Conservation (phyloP, 2,113 vertebrate genomes). For the Lepidothrix coronata region DNA sequence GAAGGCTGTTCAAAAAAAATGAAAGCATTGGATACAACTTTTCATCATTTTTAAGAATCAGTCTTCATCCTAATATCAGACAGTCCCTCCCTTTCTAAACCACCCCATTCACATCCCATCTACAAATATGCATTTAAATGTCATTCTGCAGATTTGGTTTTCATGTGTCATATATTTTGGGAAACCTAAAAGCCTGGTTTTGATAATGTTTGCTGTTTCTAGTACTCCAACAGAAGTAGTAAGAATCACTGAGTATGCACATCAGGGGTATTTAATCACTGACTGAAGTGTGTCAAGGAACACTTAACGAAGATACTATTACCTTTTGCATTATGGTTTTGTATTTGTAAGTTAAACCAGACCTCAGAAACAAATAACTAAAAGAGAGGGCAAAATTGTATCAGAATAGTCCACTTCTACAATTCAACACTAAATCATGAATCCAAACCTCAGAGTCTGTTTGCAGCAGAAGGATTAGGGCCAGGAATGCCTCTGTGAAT, state of each 20-base stretch:
- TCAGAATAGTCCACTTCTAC: background rate
- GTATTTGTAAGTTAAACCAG: background rate
- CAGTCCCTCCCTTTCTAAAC: background rate
- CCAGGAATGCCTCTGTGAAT: background rate
- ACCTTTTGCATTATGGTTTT: background rate
- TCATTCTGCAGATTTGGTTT: constrained; percentile 36
- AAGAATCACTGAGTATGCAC: constrained; percentile 1
- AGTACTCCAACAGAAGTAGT: constrained; percentile 19
- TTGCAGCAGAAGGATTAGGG: background rate
- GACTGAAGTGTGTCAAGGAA: constrained; percentile 16
- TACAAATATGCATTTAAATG: background rate
- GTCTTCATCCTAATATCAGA: background rate
- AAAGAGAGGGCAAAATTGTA: background rate
- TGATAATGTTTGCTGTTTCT: constrained; percentile 38
- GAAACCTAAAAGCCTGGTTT: constrained; percentile 22
- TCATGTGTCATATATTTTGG: constrained; percentile 6
- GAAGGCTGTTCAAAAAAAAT: constrained; percentile 20
- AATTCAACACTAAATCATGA: background rate
- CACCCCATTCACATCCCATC: background rate
- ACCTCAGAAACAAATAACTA: background rate
- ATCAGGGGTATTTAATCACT: constrained; percentile 27
- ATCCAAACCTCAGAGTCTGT: background rate
- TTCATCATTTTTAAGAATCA: constrained; percentile 16
- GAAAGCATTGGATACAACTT: constrained; percentile 34
- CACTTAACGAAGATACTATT: constrained; percentile 8